Percentiles rank a stretch among this genome's conserved stretches.
These are phyloP conservation scores for Agrilus cyanescens DNA, from an alignment of 2,888 invertebrate species.

Conservation along the genomic window DNA sequence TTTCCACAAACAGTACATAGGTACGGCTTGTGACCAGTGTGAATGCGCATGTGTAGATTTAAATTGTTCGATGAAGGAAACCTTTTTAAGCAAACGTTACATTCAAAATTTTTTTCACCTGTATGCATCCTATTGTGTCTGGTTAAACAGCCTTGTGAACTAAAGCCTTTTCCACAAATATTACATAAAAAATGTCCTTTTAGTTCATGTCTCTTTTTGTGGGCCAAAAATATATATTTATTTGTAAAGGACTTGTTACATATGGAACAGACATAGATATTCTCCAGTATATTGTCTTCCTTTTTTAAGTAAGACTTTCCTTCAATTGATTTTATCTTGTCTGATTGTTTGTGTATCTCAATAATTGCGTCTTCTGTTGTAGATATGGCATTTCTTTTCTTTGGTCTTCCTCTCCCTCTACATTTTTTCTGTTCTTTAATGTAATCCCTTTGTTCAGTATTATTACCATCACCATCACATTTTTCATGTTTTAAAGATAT, in stretches of 20 bases:
- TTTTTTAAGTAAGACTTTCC: not conserved
- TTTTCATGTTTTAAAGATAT: conserved; percentile 3
- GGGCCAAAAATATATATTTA: conserved; percentile 23
- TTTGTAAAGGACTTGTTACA: conserved; percentile 26
- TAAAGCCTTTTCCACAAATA: conserved; percentile 18
- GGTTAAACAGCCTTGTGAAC: conserved; percentile 15
- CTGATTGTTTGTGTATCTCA: not conserved
- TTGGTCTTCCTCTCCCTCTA: conserved; percentile 1
- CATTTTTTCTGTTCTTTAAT: not conserved
- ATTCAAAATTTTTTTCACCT: conserved; percentile 18
- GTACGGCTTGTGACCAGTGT: conserved; percentile 17
- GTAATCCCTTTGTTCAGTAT: conserved; percentile 1
- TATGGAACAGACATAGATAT: conserved; percentile 17
- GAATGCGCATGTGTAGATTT: conserved; percentile 15
- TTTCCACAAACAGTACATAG: conserved; percentile 20
- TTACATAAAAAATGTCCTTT: conserved; percentile 24
- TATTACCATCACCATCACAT: conserved; percentile 5
- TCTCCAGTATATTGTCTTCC: conserved; percentile 6
- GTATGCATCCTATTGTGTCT: conserved; percentile 20
- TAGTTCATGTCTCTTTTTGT: conserved; percentile 17
- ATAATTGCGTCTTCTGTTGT: not conserved
- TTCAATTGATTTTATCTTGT: not conserved
- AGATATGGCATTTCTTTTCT: not conserved
- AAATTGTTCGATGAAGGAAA: conserved; percentile 17
- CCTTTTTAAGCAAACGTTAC: conserved; percentile 16